Evolutionary conservation across 1,140 invertebrate species (phyloP).

Genomic region (Halictus rubicundus): DNA sequence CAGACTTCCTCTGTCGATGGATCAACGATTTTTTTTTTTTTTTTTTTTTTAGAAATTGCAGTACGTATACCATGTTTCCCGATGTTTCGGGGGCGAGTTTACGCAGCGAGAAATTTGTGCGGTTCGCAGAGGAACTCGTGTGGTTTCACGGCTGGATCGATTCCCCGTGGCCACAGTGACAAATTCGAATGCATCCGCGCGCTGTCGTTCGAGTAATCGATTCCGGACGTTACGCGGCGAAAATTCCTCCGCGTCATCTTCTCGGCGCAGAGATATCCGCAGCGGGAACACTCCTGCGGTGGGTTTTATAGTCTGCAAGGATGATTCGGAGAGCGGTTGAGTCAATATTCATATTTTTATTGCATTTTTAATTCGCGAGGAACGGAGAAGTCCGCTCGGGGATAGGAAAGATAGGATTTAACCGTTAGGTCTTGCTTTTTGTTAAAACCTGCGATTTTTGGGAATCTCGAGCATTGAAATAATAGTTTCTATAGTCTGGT

Average conservation of each 20-base stretch:
- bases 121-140: neutral
- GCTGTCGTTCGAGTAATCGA: conserved; percentile 61
- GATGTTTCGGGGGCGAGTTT: neutral
- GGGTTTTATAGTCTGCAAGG: neutral
- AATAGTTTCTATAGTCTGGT: no score
- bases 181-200: conserved; percentile 52
- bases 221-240: conserved; percentile 70
- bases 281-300: neutral
- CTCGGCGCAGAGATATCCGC: neutral
- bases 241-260: conserved; percentile 51
- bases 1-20: neutral
- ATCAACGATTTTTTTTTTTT: neutral
- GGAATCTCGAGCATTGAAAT: no score
- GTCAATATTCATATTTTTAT: no score
- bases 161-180: conserved; percentile 42
- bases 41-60: neutral
- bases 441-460: no score
- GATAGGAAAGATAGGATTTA: no score
- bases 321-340: neutral
- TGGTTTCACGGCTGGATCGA: neutral
- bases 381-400: no score
- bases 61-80: neutral
- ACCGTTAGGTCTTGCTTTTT: no score
- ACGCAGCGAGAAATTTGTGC: neutral
- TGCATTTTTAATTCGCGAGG: no score